Percentiles rank a stretch among this genome's conserved stretches.
These are phyloP conservation scores for Megaleporinus macrocephalus DNA, from an alignment of 2,113 vertebrate genomes.

Conservation along the genomic window DNA sequence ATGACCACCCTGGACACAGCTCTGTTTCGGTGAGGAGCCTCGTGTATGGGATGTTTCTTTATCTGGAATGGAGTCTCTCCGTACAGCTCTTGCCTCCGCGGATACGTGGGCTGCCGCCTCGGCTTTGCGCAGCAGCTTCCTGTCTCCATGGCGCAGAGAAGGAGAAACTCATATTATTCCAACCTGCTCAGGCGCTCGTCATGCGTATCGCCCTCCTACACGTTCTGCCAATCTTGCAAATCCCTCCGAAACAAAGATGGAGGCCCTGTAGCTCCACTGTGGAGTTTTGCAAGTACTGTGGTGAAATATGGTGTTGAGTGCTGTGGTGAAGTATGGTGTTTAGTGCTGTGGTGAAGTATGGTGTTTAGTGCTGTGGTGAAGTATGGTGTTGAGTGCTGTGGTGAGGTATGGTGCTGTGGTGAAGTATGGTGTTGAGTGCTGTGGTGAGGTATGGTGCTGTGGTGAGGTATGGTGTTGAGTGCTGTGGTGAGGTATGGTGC, in stretches of 20 bases:
- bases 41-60: not conserved
- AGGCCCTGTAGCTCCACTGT: not conserved
- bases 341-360: not conserved
- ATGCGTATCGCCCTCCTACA: slow-evolving; percentile 18
- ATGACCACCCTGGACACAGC: not conserved
- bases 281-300: too few species aligned
- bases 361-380: not conserved
- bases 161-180: not conserved
- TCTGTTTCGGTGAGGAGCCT: not conserved
- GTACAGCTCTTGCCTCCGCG: not conserved
- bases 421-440: too few species aligned
- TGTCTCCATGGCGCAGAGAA: slow-evolving; percentile 41
- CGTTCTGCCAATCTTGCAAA: slow-evolving; percentile 18
- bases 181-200: slow-evolving; percentile 1
- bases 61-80: slow-evolving; percentile 18
- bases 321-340: too few species aligned
- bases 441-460: too few species aligned
- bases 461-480: too few species aligned
- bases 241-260: not conserved
- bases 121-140: not conserved
- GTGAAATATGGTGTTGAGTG: not conserved
- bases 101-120: slow-evolving; percentile 17
- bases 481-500: too few species aligned
- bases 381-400: too few species aligned
- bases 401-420: too few species aligned